phyloP scores from a whole-genome alignment of 2,888 invertebrate species.

The Macroteleia sp. region DNA sequence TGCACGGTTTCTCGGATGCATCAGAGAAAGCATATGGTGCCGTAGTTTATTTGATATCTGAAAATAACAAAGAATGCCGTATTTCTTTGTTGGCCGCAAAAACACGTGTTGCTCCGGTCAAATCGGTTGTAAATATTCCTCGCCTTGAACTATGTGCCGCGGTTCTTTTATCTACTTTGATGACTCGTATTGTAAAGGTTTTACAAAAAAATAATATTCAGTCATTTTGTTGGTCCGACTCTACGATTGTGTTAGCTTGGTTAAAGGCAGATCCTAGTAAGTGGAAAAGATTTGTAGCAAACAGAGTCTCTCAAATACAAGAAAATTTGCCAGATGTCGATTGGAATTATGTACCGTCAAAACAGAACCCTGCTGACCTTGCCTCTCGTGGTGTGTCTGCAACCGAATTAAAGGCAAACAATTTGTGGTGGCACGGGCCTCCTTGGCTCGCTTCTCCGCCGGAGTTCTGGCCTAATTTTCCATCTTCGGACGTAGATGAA shows the following conservation, averaged over 20 bases:
- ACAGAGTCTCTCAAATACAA: not conserved
- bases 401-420: not conserved
- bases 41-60: not conserved
- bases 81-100: not conserved
- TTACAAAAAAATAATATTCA: too few relatives aligned
- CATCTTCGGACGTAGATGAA: too few relatives aligned
- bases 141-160: conserved; percentile 1
- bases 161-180: conserved; percentile 1
- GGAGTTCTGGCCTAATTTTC: not conserved
- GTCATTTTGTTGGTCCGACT: too few relatives aligned
- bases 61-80: not conserved
- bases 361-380: conserved; percentile 8
- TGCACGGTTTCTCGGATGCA: conserved; percentile 5
- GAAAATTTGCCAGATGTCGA: not conserved
- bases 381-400: conserved; percentile 7
- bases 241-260: not conserved
- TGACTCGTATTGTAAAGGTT: not conserved
- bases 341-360: conserved; percentile 2
- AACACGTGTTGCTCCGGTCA: too few relatives aligned
- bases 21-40: not conserved
- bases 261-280: not conserved
- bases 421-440: conserved; percentile 9
- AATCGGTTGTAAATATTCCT: not conserved
- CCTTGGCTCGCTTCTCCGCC: not conserved
- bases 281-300: conserved; percentile 11